A percentile compares a stretch with the other conserved stretches of the same genome.
These are phyloP conservation scores for Chitala chitala DNA, from an alignment of 2,113 vertebrate genomes.

Conservation along the genomic window DNA sequence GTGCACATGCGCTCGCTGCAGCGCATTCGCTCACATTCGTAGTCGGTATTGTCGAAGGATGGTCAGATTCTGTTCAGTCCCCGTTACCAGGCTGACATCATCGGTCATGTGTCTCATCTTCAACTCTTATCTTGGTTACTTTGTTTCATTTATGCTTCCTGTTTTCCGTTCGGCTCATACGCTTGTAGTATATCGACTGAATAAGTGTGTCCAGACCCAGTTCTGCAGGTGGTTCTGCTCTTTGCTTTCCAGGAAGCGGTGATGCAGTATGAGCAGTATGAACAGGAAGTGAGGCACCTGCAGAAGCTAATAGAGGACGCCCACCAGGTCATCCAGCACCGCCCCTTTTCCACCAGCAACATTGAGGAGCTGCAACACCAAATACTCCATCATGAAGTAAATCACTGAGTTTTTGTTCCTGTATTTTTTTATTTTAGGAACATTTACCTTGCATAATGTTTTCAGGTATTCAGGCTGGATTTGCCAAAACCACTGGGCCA, in stretches of 20 bases:
- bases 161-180: too few species aligned
- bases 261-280: constrained; percentile 91
- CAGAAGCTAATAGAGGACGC: constrained; percentile 88
- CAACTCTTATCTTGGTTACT: too few species aligned
- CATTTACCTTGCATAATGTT: too few species aligned
- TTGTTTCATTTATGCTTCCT: too few species aligned
- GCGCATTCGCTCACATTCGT: background rate
- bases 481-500: too few species aligned
- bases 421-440: background rate
- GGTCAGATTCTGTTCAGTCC: too few species aligned
- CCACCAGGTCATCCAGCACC: constrained; percentile 80
- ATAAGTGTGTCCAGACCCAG: background rate
- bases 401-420: constrained; percentile 1
- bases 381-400: constrained; percentile 88
- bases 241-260: constrained; percentile 76
- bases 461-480: too few species aligned
- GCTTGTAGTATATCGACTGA: too few species aligned
- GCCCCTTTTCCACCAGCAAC: constrained; percentile 78
- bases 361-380: constrained; percentile 90
- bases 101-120: too few species aligned
- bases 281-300: constrained; percentile 88
- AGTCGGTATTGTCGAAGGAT: too few species aligned
- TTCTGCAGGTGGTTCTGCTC: too few species aligned
- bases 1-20: constrained; percentile 48
- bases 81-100: too few species aligned